Conservation (phyloP, 2,113 vertebrate species). For the Brachyhypopomus gauderio region DNA sequence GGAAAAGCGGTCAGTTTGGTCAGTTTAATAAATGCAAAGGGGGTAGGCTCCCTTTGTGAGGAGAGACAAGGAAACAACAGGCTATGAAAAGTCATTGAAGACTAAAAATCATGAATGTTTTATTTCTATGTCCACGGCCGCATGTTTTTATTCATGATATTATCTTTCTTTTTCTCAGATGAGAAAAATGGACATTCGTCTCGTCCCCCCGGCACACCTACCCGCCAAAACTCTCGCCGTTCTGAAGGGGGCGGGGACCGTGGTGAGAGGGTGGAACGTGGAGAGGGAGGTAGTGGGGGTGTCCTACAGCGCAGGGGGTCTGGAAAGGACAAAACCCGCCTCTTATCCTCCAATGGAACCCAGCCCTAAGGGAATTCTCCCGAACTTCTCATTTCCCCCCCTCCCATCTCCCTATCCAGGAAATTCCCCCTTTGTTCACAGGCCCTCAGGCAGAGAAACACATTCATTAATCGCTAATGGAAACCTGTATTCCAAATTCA, state of each 20-base stretch:
- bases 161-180: constrained; percentile 61
- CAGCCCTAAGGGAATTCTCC: constrained; percentile 74
- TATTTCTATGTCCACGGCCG: no score
- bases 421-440: constrained; percentile 16
- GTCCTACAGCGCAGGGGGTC: constrained; percentile 78
- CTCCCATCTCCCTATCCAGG: constrained; percentile 13
- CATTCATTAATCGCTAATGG: constrained; percentile 23
- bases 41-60: no score
- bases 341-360: constrained; percentile 85
- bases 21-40: no score
- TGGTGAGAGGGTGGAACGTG: constrained; percentile 55
- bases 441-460: constrained; percentile 21
- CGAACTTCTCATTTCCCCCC: constrained; percentile 16
- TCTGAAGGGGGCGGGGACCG: constrained; percentile 76
- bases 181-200: constrained; percentile 86
- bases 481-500: constrained; percentile 30
- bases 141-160: not conserved
- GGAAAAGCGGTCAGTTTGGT: no score
- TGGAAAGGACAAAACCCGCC: constrained; percentile 85
- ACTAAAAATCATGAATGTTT: no score
- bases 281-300: constrained; percentile 49
- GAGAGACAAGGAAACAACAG: no score
- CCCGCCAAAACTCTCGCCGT: constrained; percentile 79
- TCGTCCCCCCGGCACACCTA: constrained; percentile 75
- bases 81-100: no score